Conservation (phyloP, 2,888 invertebrate genomes). For the Cheilosia variabilis region DNA sequence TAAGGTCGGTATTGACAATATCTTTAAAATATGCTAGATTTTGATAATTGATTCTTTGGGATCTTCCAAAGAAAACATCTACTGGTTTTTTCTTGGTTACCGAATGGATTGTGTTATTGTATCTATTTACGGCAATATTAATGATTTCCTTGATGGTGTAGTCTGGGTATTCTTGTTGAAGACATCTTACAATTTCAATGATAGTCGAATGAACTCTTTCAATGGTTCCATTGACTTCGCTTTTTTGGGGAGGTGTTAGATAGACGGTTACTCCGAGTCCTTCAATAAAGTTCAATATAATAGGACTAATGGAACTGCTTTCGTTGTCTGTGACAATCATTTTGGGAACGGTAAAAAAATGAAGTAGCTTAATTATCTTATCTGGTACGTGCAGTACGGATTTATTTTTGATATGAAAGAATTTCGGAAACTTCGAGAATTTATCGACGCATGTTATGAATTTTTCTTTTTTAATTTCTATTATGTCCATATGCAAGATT, state of each 20-base stretch:
- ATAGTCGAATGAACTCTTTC: too few species aligned
- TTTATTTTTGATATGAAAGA: conserved; percentile 23
- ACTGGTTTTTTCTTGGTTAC: too few species aligned
- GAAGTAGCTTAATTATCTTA: conserved; percentile 37
- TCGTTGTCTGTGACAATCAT: conserved; percentile 37
- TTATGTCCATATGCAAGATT: conserved; percentile 35
- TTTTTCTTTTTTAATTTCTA: conserved; percentile 25
- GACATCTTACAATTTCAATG: too few species aligned
- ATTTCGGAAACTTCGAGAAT: conserved; percentile 37
- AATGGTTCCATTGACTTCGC: conserved; percentile 69
- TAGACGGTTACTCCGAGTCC: conserved; percentile 61
- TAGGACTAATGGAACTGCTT: conserved; percentile 27
- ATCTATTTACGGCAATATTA: too few species aligned
- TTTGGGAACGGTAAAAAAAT: conserved; percentile 18
- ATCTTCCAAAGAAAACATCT: too few species aligned
- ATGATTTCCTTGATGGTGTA: too few species aligned
- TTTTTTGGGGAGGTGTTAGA: conserved; percentile 64
- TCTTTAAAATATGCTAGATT: too few species aligned
- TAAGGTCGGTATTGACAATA: too few species aligned
- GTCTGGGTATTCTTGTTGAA: too few species aligned
- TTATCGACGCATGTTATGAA: conserved; percentile 26
- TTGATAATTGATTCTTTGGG: too few species aligned
- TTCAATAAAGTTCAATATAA: conserved; percentile 59
- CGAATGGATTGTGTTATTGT: too few species aligned
- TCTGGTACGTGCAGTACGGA: neutral